Evolutionary conservation across 2,113 vertebrate species (phyloP), one percentile per base, ranked within the genome.

Genomic region (Rutilus rutilus): DNA sequence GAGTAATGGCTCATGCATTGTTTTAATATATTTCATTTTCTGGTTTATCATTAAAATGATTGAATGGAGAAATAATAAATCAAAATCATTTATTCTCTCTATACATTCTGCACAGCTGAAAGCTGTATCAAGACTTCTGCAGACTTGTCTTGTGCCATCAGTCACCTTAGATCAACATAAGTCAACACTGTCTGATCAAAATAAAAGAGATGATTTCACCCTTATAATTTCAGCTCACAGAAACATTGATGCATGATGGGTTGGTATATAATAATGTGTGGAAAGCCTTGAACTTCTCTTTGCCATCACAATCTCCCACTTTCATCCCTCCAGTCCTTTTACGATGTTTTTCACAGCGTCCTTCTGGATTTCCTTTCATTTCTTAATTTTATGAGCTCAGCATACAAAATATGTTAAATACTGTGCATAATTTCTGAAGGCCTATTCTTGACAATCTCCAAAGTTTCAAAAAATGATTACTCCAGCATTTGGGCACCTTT

Each of bases 231-330:
- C 17, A 77, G 9, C 30, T 42, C 52, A n/a, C n/a, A 62, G 15
- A 79, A 39, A 79, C 5, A 14, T 2, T 80, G 23, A 62, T 62
- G 23, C 36, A 45, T 19, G 36, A 80, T 62, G 78, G 30, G 57
- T 80, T 64, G 39, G 78, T 80, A 19, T 80, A 19, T 64, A 62
- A 64, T 80, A 45, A 25, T 80, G 30, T 80, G 36, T 64, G 47
- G 11, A 80, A 80, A 80, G 59, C 42, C 42, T 75, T 75, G 71
- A 59, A 59, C 78, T 47, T 64, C 23, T n/a, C n/a, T n/a, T n/a
- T 60, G 21, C 57, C 36, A 25, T 23, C 21, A 36, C 27, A 78
- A 78, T 79, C 78, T 62, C 36, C 36, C 33, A 25, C 21, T 42
- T 25, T 15, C 27, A 6, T 36, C 78, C 71, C 71, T 75, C 12